These are phyloP conservation scores for Macropis europaea DNA, from an alignment of 2,888 invertebrate species.

Conservation along the genomic window DNA sequence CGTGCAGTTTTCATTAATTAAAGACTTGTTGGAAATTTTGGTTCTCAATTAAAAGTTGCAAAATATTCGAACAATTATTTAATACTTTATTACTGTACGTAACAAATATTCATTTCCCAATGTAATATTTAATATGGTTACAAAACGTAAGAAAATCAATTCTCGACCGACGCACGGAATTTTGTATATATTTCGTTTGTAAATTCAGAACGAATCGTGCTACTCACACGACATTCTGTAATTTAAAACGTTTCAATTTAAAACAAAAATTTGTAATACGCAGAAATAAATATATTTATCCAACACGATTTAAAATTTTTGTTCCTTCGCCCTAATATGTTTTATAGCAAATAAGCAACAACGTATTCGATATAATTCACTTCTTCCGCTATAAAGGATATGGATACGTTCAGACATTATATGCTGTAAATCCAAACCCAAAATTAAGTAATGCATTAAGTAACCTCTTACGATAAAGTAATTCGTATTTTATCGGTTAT, in stretches of 20 bases:
- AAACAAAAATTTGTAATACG: constrained; percentile 30
- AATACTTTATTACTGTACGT: constrained; percentile 59
- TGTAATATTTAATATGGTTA: constrained; percentile 21
- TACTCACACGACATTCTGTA: constrained; percentile 1
- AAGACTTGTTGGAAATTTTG: constrained; percentile 9
- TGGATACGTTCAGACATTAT: constrained; percentile 20
- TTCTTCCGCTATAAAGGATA: constrained; percentile 14
- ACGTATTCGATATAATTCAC: constrained; percentile 12
- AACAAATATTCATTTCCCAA: constrained; percentile 37
- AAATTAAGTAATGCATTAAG: constrained; percentile 56
- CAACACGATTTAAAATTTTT: background rate
- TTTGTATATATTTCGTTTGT: background rate
- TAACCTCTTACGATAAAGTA: constrained; percentile 28
- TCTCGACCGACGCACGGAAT: background rate
- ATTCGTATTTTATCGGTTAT: constrained; percentile 5
- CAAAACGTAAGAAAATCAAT: constrained; percentile 37
- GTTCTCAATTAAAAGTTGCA: constrained; percentile 4
- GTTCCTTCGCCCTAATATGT: background rate
- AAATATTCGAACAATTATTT: constrained; percentile 34
- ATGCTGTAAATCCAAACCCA: constrained; percentile 46
- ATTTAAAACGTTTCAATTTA: background rate
- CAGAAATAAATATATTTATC: constrained; percentile 40
- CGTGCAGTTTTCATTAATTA: no score
- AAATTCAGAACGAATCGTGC: background rate
- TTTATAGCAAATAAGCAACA: background rate